A percentile compares a stretch with the other conserved stretches of the same genome.
These are phyloP conservation scores for Boloria selene DNA, from an alignment of 2,888 invertebrate species.

Conservation along the genomic window DNA sequence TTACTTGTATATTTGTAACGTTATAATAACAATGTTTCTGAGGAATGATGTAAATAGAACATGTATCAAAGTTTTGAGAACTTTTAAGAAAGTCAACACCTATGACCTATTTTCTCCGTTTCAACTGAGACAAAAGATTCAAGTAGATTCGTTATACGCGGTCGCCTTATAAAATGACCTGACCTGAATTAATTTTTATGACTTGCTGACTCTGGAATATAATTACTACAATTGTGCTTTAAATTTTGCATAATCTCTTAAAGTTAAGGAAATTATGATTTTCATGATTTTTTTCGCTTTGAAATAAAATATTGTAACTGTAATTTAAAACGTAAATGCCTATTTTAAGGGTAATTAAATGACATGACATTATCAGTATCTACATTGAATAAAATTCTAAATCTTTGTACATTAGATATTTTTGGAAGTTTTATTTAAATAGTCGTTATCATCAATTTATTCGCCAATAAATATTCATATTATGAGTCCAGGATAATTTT, in stretches of 20 bases:
- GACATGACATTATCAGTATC: no score
- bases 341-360: no score
- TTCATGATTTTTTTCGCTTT: slow-evolving; percentile 55
- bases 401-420: no score
- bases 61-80: background rate
- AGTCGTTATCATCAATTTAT: no score
- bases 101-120: slow-evolving; percentile 64
- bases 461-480: no score
- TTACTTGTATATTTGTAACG: no score
- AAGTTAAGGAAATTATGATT: background rate
- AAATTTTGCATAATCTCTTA: slow-evolving; percentile 7
- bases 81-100: slow-evolving; percentile 40
- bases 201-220: slow-evolving; percentile 16
- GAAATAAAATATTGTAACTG: slow-evolving; percentile 49
- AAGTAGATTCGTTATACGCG: slow-evolving; percentile 20
- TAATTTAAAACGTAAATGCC: background rate
- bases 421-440: no score
- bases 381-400: no score
- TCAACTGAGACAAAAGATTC: slow-evolving; percentile 41
- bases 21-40: background rate
- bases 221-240: slow-evolving; percentile 19
- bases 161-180: slow-evolving; percentile 23
- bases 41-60: background rate
- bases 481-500: no score
- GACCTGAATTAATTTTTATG: slow-evolving; percentile 20